Evolutionary conservation across 2,113 vertebrate genomes (phyloP), one percentile per base, ranked within the genome.

Genomic region (Platanista minor): DNA sequence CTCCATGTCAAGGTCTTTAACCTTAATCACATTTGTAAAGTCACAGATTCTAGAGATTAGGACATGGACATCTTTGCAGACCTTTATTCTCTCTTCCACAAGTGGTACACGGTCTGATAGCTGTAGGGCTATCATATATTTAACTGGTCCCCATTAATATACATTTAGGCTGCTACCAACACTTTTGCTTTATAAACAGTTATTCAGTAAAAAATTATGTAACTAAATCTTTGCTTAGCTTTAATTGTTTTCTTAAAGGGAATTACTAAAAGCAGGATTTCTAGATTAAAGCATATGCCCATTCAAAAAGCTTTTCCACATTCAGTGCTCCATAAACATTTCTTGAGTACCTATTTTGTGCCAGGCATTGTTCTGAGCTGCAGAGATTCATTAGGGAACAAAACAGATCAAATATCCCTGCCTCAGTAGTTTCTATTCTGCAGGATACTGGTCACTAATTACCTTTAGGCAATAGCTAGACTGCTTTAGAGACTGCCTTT

Each of bases 171-270:
- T 39, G 17, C 49, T 39, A 11, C 71, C 57, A 61, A 46, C 29
- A 9, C 18, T 27, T 77, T 36, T 72, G 54, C 33, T 59, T 67
- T 39, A 39, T 29, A 86, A 87, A 84, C 18, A 67, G 31, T 74
- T 54, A 52, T 67, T 66, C n/a, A 59, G 71, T 11, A 81, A 91
- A 72, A 69, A 71, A 11, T 21, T 52, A 8, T 69, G 6, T n/a
- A 95, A 41, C 23, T 36, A 31, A 90, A 84, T 39, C 15, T 90
- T 84, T 83, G 31, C 17, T 72, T 36, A 41, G 29, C 41, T 80
- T 84, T 92, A 46, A 83, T 67, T 74, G 21, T 36, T 49, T 78
- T 81, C 61, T 95, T 96, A 78, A 95, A 94, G 66, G 13, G 78
- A 92, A 90, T 91, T 54, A 61, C 78, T 86, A 36, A 66, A 88